These are phyloP conservation scores for Muscicapa adusta DNA, from an alignment of 2,113 vertebrate species.

Conservation along the genomic window DNA sequence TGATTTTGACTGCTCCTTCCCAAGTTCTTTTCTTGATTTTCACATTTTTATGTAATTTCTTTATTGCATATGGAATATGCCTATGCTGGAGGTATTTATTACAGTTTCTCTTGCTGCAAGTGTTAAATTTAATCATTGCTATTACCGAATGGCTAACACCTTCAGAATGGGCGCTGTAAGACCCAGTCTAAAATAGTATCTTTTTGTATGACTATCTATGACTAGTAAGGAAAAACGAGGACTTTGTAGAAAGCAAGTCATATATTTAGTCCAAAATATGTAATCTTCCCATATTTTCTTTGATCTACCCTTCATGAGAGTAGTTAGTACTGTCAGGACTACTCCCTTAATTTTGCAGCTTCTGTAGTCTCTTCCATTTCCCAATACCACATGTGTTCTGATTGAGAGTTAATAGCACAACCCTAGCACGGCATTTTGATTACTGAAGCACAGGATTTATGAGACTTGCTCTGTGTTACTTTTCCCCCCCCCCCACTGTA, in stretches of 20 bases:
- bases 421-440: neutral
- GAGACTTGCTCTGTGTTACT: neutral
- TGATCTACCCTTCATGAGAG: neutral
- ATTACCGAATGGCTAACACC: neutral
- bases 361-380: neutral
- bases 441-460: neutral
- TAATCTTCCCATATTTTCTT: neutral
- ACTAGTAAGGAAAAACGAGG: neutral
- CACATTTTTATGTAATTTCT: neutral
- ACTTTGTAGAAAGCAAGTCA: neutral
- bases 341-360: neutral
- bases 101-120: neutral
- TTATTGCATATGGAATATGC: neutral
- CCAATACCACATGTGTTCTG: accelerated
- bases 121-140: neutral
- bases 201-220: neutral
- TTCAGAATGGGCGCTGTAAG: neutral
- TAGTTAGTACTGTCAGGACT: neutral
- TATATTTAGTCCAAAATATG: neutral
- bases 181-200: neutral
- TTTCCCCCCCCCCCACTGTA: neutral
- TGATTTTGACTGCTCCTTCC: neutral
- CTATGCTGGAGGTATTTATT: neutral
- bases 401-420: neutral
- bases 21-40: neutral